Evolutionary conservation across 2,113 vertebrate species (phyloP).

Genomic region (Leucosticte australis): DNA sequence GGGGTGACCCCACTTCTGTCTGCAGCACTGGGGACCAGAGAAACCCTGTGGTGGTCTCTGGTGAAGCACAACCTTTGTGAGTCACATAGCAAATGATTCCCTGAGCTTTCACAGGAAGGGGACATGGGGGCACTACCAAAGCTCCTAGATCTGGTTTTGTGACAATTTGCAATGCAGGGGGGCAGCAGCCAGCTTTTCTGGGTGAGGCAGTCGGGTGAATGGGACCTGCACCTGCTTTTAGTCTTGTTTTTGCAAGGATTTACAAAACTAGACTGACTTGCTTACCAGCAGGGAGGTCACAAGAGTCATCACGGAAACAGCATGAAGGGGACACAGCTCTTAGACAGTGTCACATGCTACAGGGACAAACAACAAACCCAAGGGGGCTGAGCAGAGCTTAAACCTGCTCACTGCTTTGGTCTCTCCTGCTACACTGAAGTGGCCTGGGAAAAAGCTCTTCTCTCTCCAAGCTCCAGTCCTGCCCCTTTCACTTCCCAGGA

Average conservation of each 20-base stretch:
- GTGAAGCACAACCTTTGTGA: not conserved
- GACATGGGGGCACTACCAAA: accelerated
- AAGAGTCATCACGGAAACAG: not conserved
- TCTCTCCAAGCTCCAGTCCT: not conserved
- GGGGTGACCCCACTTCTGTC: not conserved
- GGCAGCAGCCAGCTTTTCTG: not conserved
- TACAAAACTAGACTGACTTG: not conserved
- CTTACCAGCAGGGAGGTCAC: not conserved
- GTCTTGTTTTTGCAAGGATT: not conserved
- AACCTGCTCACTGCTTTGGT: not conserved
- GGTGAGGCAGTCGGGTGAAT: accelerated
- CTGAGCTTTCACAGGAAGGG: not conserved
- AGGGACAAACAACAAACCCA: not conserved
- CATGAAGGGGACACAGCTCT: not conserved
- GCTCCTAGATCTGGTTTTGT: not conserved
- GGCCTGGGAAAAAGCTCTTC: not conserved
- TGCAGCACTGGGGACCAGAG: not conserved
- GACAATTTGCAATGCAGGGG: not conserved
- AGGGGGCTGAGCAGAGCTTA: not conserved
- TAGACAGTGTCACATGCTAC: not conserved
- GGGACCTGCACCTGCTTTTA: not conserved
- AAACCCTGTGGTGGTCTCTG: not conserved
- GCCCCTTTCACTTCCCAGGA: not conserved
- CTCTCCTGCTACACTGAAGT: not conserved
- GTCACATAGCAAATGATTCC: not conserved